Percentiles rank a stretch among this genome's conserved stretches.
Conservation (phyloP, 2,888 invertebrate species). For the Eumacrocentrus americanus region DNA sequence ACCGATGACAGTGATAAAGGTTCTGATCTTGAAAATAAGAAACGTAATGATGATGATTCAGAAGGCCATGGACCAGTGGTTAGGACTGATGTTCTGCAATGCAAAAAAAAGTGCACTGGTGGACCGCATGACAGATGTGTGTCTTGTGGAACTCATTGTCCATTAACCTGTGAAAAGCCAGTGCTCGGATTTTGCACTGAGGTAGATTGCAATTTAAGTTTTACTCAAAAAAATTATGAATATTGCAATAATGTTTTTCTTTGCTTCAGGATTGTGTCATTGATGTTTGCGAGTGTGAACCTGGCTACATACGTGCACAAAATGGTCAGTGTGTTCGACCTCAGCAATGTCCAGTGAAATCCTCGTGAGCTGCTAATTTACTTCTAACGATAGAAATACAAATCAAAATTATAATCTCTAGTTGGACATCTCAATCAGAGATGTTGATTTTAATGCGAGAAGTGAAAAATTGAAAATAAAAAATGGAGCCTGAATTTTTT, state of each 20-base stretch:
- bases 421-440: too few relatives aligned
- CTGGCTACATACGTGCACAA: conserved; percentile 5
- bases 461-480: too few relatives aligned
- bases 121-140: conserved; percentile 4
- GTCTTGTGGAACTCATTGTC: neutral
- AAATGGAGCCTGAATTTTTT: too few relatives aligned
- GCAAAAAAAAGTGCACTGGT: neutral
- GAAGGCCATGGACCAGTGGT: too few relatives aligned
- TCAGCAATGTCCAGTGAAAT: conserved; percentile 5
- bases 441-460: too few relatives aligned
- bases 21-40: too few relatives aligned
- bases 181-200: neutral
- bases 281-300: conserved; percentile 9
- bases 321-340: neutral
- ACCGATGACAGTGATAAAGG: too few relatives aligned
- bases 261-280: conserved; percentile 1
- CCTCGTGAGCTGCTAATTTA: too few relatives aligned
- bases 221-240: neutral
- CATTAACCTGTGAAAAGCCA: neutral
- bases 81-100: too few relatives aligned
- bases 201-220: neutral
- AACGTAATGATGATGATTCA: too few relatives aligned
- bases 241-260: neutral
- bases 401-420: too few relatives aligned
- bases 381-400: too few relatives aligned